Evolutionary conservation across 2,113 vertebrate species (phyloP), one percentile per base, ranked within the genome.

Genomic region (Girardinichthys multiradiatus): DNA sequence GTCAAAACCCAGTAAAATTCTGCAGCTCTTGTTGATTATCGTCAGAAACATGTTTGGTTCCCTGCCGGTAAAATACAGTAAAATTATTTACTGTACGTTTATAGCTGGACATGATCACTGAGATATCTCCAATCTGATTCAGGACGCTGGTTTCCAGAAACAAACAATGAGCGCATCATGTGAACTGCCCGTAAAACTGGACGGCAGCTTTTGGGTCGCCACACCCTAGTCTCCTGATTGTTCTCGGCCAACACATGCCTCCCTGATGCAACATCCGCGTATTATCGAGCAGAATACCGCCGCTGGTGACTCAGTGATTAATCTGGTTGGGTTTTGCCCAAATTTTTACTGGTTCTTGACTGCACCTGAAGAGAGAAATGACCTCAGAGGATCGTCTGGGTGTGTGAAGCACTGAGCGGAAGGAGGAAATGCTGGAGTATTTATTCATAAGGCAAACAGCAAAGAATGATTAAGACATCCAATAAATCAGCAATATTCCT

Each of bases 201-300:
- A 13, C 35, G 58, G n/a, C 13, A 14, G 64, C 31, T 4, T 5
- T 4, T 19, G 42, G 51, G 39, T 15, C 29, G 15, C 84, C 85
- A 61, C 81, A 69, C 84, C 86, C 87, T 80, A 48, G 13, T 39
- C 61, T 66, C 35, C 82, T 60, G 80, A 84, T 83, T 87, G 87
- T 92, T 88, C 85, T 84, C 6, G 58, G 61, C 64, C 39, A 70
- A 67, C 72, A 76, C 81, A 69, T 66, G 63, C 58, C 39, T 31
- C 70, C 60, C 67, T 91, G 91, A 87, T 31, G 86, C 81, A 82
- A 92, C 74, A 83, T 94, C 92, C 90, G 51, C 19, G 66, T 81
- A 92, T 91, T 93, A 88, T 93, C 3, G 57, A 72, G 83, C 73
- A 28, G 61, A 80, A 83, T 65, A 72, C 60, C 62, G 73, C 35